These are phyloP conservation scores for Platysternon megacephalum DNA, from an alignment of 2,113 vertebrate genomes.

Conservation along the genomic window DNA sequence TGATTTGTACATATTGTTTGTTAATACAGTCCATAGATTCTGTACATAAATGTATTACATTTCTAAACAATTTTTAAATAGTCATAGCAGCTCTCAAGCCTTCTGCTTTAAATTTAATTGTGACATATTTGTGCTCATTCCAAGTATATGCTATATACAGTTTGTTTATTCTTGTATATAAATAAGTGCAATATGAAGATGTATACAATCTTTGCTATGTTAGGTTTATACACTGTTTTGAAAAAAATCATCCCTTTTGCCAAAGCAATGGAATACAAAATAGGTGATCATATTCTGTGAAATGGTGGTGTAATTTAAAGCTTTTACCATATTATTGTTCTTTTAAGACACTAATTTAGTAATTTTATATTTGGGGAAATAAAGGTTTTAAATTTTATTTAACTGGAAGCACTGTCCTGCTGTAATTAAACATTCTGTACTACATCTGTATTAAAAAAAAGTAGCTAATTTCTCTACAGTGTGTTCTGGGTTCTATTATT, in stretches of 20 bases:
- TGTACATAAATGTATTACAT: constrained; percentile 82
- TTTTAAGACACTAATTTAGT: constrained; percentile 88
- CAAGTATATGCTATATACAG: constrained; percentile 70
- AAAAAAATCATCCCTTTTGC: constrained; percentile 89
- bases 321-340: constrained; percentile 92
- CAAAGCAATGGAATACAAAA: constrained; percentile 89
- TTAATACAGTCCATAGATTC: constrained; percentile 74
- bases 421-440: constrained; percentile 93
- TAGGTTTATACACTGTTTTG: constrained; percentile 92
- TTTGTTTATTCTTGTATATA: constrained; percentile 90
- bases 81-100: constrained; percentile 70
- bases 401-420: constrained; percentile 95
- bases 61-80: constrained; percentile 85
- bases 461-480: constrained; percentile 80
- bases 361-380: constrained; percentile 93
- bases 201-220: constrained; percentile 91
- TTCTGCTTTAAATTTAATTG: constrained; percentile 78
- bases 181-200: constrained; percentile 95
- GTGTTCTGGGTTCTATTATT: constrained; percentile 61
- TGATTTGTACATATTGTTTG: constrained; percentile 81
- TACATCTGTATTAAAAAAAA: constrained; percentile 92
- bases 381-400: constrained; percentile 93
- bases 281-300: constrained; percentile 84
- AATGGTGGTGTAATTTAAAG: constrained; percentile 86
- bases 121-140: constrained; percentile 79